Evolutionary conservation across 92 coral and sea anemone species (phyloP).

Genomic region (Epizoanthus stellaris): DNA sequence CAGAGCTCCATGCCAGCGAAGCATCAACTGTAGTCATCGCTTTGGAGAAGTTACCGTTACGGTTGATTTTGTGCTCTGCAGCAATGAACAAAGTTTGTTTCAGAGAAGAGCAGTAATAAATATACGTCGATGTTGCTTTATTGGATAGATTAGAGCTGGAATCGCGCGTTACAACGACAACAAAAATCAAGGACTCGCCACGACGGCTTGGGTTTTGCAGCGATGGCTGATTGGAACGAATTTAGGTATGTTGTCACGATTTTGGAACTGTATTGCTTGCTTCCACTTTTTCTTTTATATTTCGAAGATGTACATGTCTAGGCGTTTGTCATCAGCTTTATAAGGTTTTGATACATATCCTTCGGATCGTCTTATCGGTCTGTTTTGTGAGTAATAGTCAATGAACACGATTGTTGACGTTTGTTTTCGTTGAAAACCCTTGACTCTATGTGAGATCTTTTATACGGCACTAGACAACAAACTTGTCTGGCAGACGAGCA

Average conservation of each 20-base stretch:
- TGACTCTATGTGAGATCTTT: too few species aligned
- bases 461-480: too few species aligned
- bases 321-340: too few species aligned
- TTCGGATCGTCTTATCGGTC: too few species aligned
- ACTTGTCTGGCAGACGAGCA: too few species aligned
- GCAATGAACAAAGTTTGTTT: neutral
- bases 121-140: neutral
- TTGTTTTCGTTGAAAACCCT: too few species aligned
- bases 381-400: too few species aligned
- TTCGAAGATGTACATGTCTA: too few species aligned
- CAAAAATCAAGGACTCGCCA: neutral
- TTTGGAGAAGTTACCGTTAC: neutral
- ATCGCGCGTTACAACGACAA: neutral
- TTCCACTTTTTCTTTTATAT: too few species aligned
- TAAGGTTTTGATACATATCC: too few species aligned
- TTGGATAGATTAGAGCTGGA: neutral
- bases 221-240: neutral
- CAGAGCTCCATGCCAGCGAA: neutral
- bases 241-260: conserved; percentile 20
- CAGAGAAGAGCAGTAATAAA: neutral
- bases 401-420: too few species aligned
- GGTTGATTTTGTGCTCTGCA: neutral
- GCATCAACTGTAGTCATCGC: neutral
- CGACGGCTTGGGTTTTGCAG: neutral
- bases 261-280: too few species aligned